A percentile compares a stretch with the other conserved stretches of the same genome.
These are phyloP conservation scores for Lepeophtheirus nordmannii DNA, from an alignment of 2,888 invertebrate genomes.

Conservation along the genomic window DNA sequence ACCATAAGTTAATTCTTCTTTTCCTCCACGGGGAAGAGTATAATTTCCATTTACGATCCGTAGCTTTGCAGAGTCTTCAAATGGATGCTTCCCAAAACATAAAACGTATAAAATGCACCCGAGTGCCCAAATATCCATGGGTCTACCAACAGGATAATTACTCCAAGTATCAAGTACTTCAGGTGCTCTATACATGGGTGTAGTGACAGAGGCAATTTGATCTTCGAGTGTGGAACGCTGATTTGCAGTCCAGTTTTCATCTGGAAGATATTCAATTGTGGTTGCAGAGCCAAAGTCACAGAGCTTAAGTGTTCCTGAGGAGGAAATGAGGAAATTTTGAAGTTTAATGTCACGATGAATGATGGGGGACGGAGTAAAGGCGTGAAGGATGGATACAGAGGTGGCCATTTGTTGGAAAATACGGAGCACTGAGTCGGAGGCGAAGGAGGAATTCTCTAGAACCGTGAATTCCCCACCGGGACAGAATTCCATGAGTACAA, in stretches of 20 bases:
- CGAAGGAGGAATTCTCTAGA: not conserved
- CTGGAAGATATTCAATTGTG: conserved; percentile 7
- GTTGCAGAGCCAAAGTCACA: conserved; percentile 22
- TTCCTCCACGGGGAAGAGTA: conserved; percentile 47
- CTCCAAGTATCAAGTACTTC: conserved; percentile 97
- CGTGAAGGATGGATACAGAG: conserved; percentile 12
- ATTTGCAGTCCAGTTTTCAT: conserved; percentile 18
- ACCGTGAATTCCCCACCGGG: not conserved
- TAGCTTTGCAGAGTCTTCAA: conserved; percentile 82
- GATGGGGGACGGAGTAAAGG: not conserved
- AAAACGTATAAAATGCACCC: conserved; percentile 86
- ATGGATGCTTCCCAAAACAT: conserved; percentile 87
- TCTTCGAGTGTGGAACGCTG: conserved; percentile 18
- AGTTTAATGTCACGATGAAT: conserved; percentile 20
- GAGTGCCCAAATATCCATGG: conserved; percentile 88
- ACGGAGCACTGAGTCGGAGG: not conserved
- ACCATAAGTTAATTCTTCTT: conserved; percentile 61
- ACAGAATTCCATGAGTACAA: conserved; percentile 15
- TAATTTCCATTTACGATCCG: conserved; percentile 93
- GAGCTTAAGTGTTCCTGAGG: conserved; percentile 1
- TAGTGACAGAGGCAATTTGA: conserved; percentile 43
- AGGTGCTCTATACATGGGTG: conserved; percentile 79
- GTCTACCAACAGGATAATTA: conserved; percentile 76
- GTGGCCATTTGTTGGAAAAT: not conserved
- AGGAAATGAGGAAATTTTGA: conserved; percentile 19